phyloP scores from a whole-genome alignment of 2,797 vertebrate genomes.

The Moxostoma hubbsi region DNA sequence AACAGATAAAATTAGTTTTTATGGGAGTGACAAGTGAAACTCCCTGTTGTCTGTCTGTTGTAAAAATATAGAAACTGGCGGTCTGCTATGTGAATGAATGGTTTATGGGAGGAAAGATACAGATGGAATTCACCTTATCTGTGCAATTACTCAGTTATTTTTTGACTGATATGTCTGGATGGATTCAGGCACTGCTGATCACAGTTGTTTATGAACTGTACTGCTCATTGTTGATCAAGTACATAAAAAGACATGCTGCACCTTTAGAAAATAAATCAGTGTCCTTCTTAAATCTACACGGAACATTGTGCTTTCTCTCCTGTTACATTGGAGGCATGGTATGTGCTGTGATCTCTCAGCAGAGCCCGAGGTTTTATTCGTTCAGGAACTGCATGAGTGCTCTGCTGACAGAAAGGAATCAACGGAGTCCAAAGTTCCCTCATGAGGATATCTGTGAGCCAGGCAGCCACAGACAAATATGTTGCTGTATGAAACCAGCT shows the following conservation, averaged over 20 bases:
- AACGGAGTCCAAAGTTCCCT: slow-evolving; percentile 16
- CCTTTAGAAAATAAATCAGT: slow-evolving; percentile 4
- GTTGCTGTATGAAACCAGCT: slow-evolving; percentile 1
- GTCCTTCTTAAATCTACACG: slow-evolving; percentile 18
- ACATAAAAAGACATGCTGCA: slow-evolving; percentile 1
- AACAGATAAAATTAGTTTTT: slow-evolving; percentile 45
- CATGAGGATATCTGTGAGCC: slow-evolving; percentile 3
- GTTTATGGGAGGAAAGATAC: slow-evolving; percentile 44
- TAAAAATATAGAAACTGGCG: slow-evolving; percentile 21
- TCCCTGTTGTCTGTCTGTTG: slow-evolving; percentile 9
- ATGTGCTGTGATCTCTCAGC: slow-evolving; percentile 10
- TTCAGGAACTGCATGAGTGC: slow-evolving; percentile 4
- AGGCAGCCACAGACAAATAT: background rate
- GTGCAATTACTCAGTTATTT: slow-evolving; percentile 16
- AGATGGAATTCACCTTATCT: slow-evolving; percentile 42
- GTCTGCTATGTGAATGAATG: slow-evolving; percentile 5
- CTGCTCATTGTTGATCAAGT: slow-evolving; percentile 14
- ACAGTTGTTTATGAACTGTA: background rate
- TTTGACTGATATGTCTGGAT: slow-evolving; percentile 30
- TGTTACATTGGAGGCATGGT: background rate
- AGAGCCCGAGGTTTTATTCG: slow-evolving; percentile 15
- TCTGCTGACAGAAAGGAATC: slow-evolving; percentile 20
- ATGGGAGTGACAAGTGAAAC: slow-evolving; percentile 32
- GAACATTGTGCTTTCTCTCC: slow-evolving; percentile 5
- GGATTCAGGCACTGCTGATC: background rate